Conservation (phyloP, 2,113 vertebrate genomes). For the Tachysurus vachellii region DNA sequence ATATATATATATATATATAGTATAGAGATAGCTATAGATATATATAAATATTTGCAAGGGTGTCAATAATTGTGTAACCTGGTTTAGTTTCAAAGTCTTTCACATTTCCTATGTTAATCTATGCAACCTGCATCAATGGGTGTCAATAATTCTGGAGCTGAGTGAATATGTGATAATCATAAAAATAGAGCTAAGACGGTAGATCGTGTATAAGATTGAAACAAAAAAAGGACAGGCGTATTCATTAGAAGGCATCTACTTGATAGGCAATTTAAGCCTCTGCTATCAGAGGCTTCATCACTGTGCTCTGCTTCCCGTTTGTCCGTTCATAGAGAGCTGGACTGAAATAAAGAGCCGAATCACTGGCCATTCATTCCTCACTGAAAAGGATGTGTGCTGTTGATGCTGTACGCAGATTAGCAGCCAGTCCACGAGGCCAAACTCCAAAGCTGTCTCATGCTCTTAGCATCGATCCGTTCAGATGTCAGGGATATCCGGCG, state of each 20-base stretch:
- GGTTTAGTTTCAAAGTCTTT: background rate
- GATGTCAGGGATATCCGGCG: constrained; percentile 21
- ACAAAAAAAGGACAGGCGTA: background rate
- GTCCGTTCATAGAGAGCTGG: background rate
- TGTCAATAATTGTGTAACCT: background rate
- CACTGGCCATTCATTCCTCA: constrained; percentile 59
- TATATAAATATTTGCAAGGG: background rate
- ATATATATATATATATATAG: no score
- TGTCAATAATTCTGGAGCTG: background rate
- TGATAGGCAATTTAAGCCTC: background rate
- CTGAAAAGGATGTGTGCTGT: constrained; percentile 61
- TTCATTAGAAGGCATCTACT: background rate
- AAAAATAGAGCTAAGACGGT: background rate
- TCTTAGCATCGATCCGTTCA: constrained; percentile 62
- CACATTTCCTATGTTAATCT: no score
- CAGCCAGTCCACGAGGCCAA: constrained; percentile 32
- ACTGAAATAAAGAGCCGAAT: background rate
- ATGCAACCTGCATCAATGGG: no score
- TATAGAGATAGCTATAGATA: no score
- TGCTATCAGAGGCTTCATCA: background rate
- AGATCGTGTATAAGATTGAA: background rate
- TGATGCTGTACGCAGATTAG: constrained; percentile 58
- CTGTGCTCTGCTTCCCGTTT: background rate
- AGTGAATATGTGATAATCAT: background rate
- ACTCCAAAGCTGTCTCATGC: constrained; percentile 55